These are phyloP conservation scores for Coregonus sp. DNA, from an alignment of 2,797 vertebrate genomes.

Conservation along the genomic window DNA sequence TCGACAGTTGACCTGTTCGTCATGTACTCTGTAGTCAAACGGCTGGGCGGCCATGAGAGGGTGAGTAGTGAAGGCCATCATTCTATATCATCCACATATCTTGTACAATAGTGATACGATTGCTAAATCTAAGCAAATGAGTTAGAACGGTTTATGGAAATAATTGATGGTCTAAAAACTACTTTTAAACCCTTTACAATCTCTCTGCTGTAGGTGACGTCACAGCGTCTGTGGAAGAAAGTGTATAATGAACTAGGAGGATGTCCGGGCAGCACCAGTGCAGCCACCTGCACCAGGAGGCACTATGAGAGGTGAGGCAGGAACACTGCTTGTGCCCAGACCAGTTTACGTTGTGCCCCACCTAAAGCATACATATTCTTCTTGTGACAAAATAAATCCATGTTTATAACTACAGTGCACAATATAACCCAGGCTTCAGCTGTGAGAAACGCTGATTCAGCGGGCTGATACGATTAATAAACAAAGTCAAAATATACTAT, in stretches of 20 bases:
- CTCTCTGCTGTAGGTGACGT: constrained; percentile 69
- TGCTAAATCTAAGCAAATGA: not conserved
- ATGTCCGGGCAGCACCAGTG: constrained; percentile 82
- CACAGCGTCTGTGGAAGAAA: constrained; percentile 78
- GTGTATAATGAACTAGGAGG: constrained; percentile 83
- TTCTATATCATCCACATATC: not conserved
- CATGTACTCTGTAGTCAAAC: constrained; percentile 79
- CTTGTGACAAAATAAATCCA: too few relatives aligned
- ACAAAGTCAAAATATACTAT: too few relatives aligned
- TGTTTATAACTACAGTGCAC: too few relatives aligned
- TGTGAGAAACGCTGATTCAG: too few relatives aligned
- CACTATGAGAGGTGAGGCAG: constrained; percentile 79
- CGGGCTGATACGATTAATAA: too few relatives aligned
- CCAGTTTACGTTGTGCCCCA: not conserved
- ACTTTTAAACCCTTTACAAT: not conserved
- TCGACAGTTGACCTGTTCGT: constrained; percentile 81
- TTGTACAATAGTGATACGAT: too few relatives aligned
- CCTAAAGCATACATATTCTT: too few relatives aligned
- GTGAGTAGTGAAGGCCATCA: constrained; percentile 51
- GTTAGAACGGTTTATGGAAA: not conserved
- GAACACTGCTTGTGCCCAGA: not conserved
- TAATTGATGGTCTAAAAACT: not conserved
- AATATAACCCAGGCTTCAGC: too few relatives aligned
- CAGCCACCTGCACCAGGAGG: constrained; percentile 81
- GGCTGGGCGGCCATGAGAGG: constrained; percentile 78